Evolutionary conservation across 1,140 invertebrate genomes (phyloP), one percentile per base, ranked within the genome.

Genomic region (Ptiloglossa arizonensis): DNA sequence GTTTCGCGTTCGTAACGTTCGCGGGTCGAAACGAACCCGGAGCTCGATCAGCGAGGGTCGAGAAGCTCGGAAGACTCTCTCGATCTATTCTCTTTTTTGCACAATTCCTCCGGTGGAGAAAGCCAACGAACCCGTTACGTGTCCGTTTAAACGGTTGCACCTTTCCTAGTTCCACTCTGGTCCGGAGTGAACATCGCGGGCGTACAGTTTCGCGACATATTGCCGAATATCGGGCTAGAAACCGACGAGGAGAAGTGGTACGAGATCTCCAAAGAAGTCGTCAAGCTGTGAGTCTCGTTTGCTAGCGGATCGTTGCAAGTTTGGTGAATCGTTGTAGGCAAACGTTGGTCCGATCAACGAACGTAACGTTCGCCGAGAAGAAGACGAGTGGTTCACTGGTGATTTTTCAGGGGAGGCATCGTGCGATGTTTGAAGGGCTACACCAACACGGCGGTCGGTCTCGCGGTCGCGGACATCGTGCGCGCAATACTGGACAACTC

Each of bases 161-260:
- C 44, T 82, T 85, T 79, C 71, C 74, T 72, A 95, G 95, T 95
- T 77, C 94, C 95, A 48, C 91, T 96, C 48, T 95, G 95, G 95
- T 95, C 94, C 22, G 93, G 94, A 60, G 94, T 95, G 15, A 95
- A 94, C 80, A 91, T 95, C 3, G 94, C 94, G 63, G 95, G 95
- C 24, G 93, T 95, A 19, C 91, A 93, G 46, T 90, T 95, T 22
- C 91, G 92, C 29, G 94, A 95, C 48, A 81, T 95, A 5, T 88
- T 94, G 38, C 92, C 94, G 1, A 92, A 93, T 63, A 91, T 94
- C 32, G 94, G 94, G 22, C 78, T 92, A 46, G 81, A 90, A 5
- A 92, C 92, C 17, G 94, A 95, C 73, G 89, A 92, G 17, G 94
- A 95, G 78, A 91, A 92, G 27, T 95, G 94, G 94, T 81, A 88